Base-by-base conservation (phyloP, 1,140 invertebrate species). In the Leptinotarsa defecta region DNA sequence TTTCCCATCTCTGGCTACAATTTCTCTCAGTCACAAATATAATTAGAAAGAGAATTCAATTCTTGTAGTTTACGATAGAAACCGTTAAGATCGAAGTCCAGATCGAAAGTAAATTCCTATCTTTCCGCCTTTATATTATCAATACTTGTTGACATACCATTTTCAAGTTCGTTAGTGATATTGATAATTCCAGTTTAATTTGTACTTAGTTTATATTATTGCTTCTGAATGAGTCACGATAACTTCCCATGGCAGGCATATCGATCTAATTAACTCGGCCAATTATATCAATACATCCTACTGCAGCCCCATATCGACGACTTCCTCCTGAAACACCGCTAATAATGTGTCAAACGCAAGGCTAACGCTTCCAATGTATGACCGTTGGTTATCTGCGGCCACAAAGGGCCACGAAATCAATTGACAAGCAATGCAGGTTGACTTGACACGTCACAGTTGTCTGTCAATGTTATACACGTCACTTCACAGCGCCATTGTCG, bases 281-380 rank as follows among this genome's bases (percentile, higher is more conserved):
- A 57, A 57, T 57, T 57, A 57, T 57, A 15, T 17, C 52, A 57
- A 43, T 43, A 43, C 34, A 43, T 43, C 8, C 34, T 43, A 2
- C 8, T 11, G 34, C 15, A 57, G n/a, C 52, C 52, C 52, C n/a
- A n/a, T 19, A 57, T 57, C 52, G 34, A 48, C 61, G 24, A 61
- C 22, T 68, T 68, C 8, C 43, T 43, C 19, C 64, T 34, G 43
- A 27, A 68, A 62, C 24, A 48, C 64, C 62, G 43, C 72, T 73
- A 73, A 73, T 74, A 74, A 74, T 74, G 73, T 74, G 73, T 74
- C 73, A 74, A 69, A 74, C 73, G 73, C 73, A 74, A 74, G 68
- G 73, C 73, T 69, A 68, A 69, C 65, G 73, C 73, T 68, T 74
- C 48, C 65, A 68, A 74, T 74, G 65, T 69, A 74, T 74, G 73